Base-by-base conservation (phyloP, 2,888 invertebrate species). In the Eupithecia subfuscata region DNA sequence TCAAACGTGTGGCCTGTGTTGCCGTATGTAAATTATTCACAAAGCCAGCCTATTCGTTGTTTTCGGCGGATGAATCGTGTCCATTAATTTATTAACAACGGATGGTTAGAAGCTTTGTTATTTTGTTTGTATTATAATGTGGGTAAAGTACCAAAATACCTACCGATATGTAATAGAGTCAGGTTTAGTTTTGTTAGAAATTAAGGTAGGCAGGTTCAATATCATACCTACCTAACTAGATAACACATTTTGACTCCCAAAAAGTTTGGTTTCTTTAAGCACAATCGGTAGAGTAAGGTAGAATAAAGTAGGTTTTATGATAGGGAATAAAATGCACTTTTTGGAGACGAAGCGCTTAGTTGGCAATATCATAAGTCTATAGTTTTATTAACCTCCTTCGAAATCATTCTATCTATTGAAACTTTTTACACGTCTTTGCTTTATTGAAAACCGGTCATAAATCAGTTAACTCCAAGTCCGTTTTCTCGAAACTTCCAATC, bases 31-130 rank as follows among this genome's bases (percentile, higher is more conserved):
- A 52, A 70, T 70, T 52, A 70, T 56, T 70, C 52, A 60, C 70
- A 18, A 22, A 43, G 60, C 60, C 70, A 40, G 70, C 70, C 63
- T 70, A 70, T 63, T 43, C 63, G 60, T 16, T 70, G 70, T 70
- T 60, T 60, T 34, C 7, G 18, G 25, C 70, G 40, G 22, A 40
- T 40, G 25, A 63, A 63, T 25, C 60, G 52, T 30, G 43, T 60
- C 25, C 63, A 60, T 70, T 56, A 56, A 70, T 70, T 70, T 70
- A 63, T 70, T 63, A 40, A n/a, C 48, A 9, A 25, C 34, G 45
- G 30, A 12, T 37, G 67, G 40, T 67, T 67, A 22, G 67, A 22
- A 67, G 40, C 67, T 67, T 22, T 37, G 64, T 64, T 34, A 16
- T 68, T 68, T 68, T 60, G 60, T 60, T 60, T 60, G 25, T 60